These are phyloP conservation scores for Eulithis testata DNA, from an alignment of 2,888 invertebrate genomes.

Conservation along the genomic window DNA sequence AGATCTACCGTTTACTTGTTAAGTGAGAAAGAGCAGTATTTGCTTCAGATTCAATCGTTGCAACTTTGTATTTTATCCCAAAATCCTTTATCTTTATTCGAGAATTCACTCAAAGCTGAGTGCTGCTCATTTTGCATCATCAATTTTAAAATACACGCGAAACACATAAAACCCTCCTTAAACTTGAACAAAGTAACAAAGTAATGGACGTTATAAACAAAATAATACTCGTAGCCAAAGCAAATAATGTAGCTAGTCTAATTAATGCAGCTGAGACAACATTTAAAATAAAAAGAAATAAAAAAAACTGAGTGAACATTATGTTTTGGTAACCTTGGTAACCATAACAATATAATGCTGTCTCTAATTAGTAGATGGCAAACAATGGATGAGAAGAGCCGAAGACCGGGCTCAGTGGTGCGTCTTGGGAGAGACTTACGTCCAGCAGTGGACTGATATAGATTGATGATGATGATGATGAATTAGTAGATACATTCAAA, in stretches of 20 bases:
- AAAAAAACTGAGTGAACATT: too few species aligned
- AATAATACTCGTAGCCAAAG: conserved; percentile 32
- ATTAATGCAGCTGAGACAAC: conserved; percentile 2
- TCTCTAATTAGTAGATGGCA: too few species aligned
- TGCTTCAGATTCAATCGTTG: neutral
- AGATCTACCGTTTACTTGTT: too few species aligned
- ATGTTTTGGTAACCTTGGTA: too few species aligned
- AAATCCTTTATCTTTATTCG: conserved; percentile 11
- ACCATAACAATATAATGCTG: too few species aligned
- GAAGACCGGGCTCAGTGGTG: too few species aligned
- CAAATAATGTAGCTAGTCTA: conserved; percentile 10
- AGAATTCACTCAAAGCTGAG: conserved; percentile 15
- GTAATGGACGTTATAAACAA: conserved; percentile 38
- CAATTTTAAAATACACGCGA: conserved; percentile 28
- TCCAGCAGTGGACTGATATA: too few species aligned
- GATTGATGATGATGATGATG: too few species aligned
- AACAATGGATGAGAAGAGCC: too few species aligned
- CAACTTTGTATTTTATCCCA: conserved; percentile 16
- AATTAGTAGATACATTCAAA: too few species aligned
- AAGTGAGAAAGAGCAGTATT: neutral
- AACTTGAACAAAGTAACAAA: conserved; percentile 38
- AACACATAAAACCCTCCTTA: conserved; percentile 32
- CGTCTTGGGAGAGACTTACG: too few species aligned
- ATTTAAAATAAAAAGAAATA: neutral
- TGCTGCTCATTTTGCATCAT: conserved; percentile 19